phyloP scores from a whole-genome alignment of 2,113 vertebrate genomes.

The Columba livia region DNA sequence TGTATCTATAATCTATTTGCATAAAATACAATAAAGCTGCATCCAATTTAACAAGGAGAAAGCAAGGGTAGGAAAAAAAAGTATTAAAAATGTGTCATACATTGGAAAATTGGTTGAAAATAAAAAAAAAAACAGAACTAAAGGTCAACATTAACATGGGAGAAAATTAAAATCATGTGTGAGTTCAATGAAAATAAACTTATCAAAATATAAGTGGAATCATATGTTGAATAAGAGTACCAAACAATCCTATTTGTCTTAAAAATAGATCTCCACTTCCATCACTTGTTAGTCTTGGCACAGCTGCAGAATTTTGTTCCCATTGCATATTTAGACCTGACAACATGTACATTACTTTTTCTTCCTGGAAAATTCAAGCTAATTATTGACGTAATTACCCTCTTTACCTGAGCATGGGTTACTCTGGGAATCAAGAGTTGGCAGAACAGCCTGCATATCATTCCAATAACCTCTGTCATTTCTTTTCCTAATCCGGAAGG shows the following conservation, averaged over 20 bases:
- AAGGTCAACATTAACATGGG: not conserved
- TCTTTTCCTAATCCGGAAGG: not conserved
- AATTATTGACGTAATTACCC: slow-evolving; percentile 6
- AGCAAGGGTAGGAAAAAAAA: not conserved
- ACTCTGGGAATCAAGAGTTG: slow-evolving; percentile 22
- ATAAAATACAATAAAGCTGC: not conserved
- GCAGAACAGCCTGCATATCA: not conserved
- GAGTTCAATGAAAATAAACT: not conserved
- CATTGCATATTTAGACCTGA: slow-evolving; percentile 35
- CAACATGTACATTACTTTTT: not conserved
- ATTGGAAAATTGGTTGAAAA: not conserved
- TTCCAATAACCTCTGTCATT: not conserved
- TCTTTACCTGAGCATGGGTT: slow-evolving; percentile 23
- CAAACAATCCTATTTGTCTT: not conserved
- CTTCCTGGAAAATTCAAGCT: slow-evolving; percentile 30
- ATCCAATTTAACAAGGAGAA: not conserved
- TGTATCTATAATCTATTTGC: not conserved
- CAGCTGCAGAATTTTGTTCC: slow-evolving; percentile 39
- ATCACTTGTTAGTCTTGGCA: slow-evolving; percentile 52
- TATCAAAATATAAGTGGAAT: not conserved
- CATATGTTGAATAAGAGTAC: not conserved
- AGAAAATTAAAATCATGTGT: not conserved
- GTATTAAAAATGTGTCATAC: not conserved
- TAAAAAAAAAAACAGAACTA: not conserved
- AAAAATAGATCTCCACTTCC: slow-evolving; percentile 38